Conservation (phyloP, 1,140 invertebrate species). For the Leptinotarsa undecemlineata region DNA sequence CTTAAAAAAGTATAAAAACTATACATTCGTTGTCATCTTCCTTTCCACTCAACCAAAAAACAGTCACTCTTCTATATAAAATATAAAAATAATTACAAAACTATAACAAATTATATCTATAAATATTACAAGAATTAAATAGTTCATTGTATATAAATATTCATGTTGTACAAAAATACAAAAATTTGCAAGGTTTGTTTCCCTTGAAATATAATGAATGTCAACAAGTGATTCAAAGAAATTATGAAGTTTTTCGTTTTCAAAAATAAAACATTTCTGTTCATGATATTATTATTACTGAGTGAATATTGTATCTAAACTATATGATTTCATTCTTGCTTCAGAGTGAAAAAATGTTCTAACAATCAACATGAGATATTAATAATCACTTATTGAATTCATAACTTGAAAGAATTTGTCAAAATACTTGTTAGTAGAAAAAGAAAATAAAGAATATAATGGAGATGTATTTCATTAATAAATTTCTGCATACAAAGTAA, state of each 20-base stretch:
- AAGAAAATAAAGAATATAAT: background rate
- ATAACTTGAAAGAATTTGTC: no score
- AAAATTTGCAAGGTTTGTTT: background rate
- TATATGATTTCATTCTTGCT: no score
- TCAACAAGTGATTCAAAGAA: background rate
- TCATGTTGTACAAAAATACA: conserved; percentile 10
- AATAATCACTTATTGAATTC: no score
- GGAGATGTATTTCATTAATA: background rate
- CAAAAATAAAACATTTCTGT: no score
- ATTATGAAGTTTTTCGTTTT: no score
- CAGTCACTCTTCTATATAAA: conserved; percentile 4
- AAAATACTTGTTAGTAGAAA: background rate
- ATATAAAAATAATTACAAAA: conserved; percentile 7
- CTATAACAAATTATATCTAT: conserved; percentile 10
- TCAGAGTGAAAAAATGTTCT: no score
- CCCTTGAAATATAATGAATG: background rate
- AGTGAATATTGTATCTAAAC: no score
- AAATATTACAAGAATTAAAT: background rate
- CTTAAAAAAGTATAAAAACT: conserved; percentile 16
- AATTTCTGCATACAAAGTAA: background rate
- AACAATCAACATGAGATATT: no score
- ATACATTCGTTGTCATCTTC: background rate
- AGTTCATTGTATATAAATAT: background rate
- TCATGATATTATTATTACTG: no score
- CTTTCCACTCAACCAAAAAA: background rate